phyloP scores from a whole-genome alignment of 2,888 invertebrate genomes.

The Phytoseiulus persimilis region DNA sequence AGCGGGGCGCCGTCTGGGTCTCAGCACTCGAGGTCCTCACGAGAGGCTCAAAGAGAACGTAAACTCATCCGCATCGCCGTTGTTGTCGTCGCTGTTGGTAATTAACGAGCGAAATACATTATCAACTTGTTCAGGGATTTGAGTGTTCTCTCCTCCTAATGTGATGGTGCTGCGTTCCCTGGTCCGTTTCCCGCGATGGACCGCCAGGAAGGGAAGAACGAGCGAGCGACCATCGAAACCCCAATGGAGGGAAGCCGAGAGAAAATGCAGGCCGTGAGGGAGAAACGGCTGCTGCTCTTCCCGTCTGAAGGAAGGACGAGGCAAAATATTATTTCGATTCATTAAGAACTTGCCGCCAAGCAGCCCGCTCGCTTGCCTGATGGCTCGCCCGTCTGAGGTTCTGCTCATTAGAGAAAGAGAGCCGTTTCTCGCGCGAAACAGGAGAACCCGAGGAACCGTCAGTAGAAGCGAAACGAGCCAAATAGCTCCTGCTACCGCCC shows the following conservation, averaged over 20 bases:
- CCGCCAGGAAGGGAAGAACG: neutral
- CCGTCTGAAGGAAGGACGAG: neutral
- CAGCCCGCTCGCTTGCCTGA: neutral
- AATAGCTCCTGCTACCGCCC: neutral
- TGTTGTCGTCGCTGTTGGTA: neutral
- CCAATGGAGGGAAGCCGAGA: neutral
- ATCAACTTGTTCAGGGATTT: neutral
- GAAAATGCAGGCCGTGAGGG: neutral
- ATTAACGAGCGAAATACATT: neutral
- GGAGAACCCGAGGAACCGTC: neutral
- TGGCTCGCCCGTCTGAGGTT: neutral
- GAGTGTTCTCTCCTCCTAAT: neutral
- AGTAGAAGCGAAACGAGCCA: neutral
- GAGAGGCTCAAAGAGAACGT: neutral
- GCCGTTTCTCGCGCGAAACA: neutral
- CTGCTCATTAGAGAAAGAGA: neutral
- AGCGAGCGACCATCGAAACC: neutral
- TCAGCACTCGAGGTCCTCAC: neutral
- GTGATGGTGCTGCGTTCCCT: neutral
- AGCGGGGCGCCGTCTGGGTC: neutral
- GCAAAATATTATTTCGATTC: slow-evolving; percentile 37
- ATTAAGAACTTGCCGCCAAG: slow-evolving; percentile 34
- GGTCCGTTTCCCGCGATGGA: neutral
- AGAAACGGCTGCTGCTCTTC: neutral
- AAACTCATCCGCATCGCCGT: neutral